A percentile compares a stretch with the other conserved stretches of the same genome.
Evolutionary conservation across 2,888 invertebrate genomes (phyloP).

Genomic region (Tuberolachnus salignus): DNA sequence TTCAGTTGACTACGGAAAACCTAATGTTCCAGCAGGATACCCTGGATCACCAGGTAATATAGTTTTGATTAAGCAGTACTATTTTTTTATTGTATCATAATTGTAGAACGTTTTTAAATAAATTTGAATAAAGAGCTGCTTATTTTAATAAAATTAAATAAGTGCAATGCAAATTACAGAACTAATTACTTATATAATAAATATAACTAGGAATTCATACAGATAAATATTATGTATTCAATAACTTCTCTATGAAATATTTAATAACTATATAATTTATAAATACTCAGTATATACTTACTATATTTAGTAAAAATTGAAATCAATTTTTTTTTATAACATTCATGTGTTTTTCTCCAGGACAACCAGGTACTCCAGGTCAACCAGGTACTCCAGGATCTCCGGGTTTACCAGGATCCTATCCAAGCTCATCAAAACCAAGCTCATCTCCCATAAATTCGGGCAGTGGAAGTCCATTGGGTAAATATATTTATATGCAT

Average conservation of each 20-base stretch:
- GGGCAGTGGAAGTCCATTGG: slow-evolving; percentile 27
- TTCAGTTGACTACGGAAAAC: slow-evolving; percentile 46
- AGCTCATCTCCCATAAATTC: slow-evolving; percentile 17
- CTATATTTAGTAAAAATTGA: no score
- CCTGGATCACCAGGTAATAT: slow-evolving; percentile 57
- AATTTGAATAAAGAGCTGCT: no score
- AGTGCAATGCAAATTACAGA: no score
- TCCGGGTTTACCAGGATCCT: slow-evolving; percentile 57
- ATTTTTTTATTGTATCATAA: neutral
- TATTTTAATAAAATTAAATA: no score
- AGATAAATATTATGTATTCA: no score
- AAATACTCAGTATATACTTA: no score
- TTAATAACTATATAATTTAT: no score
- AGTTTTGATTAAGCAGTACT: neutral
- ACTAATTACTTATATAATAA: no score
- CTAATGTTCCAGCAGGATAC: slow-evolving; percentile 57
- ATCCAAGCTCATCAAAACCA: slow-evolving; percentile 47
- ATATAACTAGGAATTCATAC: no score
- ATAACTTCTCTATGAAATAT: no score
- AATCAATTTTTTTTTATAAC: no score
- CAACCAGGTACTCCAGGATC: slow-evolving; percentile 57
- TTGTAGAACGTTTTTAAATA: no score
- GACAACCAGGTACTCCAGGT: slow-evolving; percentile 58
- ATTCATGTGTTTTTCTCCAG: slow-evolving; percentile 33
- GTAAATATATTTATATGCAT: neutral